phyloP scores from a whole-genome alignment of 2,888 invertebrate genomes.

The Tridacna gigas region DNA sequence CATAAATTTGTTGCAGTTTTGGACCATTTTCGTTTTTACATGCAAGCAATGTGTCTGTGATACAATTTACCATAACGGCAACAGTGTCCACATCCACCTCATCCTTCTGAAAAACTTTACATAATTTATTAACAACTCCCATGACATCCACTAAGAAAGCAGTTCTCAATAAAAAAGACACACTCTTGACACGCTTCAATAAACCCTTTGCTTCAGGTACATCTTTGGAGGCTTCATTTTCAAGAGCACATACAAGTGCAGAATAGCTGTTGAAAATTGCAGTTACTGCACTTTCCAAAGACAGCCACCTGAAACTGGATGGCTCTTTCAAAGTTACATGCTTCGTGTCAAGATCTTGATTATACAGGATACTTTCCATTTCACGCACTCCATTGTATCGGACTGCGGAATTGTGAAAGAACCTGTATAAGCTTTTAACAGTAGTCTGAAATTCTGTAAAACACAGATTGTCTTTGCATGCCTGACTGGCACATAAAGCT shows the following conservation, averaged over 20 bases:
- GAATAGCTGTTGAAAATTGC: constrained; percentile 35
- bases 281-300: no score
- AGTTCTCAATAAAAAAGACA: no score
- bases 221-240: no score
- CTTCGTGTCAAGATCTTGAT: not conserved
- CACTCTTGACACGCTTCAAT: no score
- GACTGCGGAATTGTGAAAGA: constrained; percentile 46
- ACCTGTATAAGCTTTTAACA: constrained; percentile 46
- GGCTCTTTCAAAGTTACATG: constrained; percentile 47
- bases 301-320: constrained; percentile 44
- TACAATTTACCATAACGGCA: no score
- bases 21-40: constrained; percentile 12
- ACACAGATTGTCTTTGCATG: no score
- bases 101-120: constrained; percentile 38
- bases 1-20: no score
- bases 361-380: no score
- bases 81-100: no score
- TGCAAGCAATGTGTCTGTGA: constrained; percentile 25
- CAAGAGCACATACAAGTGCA: constrained; percentile 27
- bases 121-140: constrained; percentile 2
- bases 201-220: no score
- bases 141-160: constrained; percentile 40
- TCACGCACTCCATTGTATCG: constrained; percentile 45
- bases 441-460: constrained; percentile 41
- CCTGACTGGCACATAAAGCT: no score